phyloP scores from a whole-genome alignment of 2,888 invertebrate genomes.

The Sphaeridia pumilis region DNA sequence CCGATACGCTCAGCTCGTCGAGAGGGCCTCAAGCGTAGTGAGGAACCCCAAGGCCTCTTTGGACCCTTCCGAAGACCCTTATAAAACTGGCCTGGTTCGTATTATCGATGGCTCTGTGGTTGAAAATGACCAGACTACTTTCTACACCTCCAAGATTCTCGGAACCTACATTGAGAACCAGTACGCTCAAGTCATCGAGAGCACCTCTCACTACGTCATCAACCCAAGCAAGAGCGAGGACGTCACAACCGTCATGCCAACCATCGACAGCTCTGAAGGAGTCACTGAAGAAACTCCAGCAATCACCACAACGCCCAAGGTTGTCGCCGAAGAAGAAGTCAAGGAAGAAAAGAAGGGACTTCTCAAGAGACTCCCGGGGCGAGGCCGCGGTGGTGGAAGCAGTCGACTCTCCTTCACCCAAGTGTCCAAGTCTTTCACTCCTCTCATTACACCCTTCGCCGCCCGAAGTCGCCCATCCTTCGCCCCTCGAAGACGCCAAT shows the following conservation, averaged over 20 bases:
- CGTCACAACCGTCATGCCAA: conserved; percentile 40
- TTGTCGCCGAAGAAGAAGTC: conserved; percentile 46
- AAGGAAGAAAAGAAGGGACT: conserved; percentile 47
- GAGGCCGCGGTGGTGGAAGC: conserved; percentile 18
- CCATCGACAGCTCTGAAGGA: conserved; percentile 59
- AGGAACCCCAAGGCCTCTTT: conserved; percentile 48
- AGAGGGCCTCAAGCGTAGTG: conserved; percentile 53
- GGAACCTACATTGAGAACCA: conserved; percentile 60
- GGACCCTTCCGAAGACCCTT: conserved; percentile 38
- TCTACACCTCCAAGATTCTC: conserved; percentile 59
- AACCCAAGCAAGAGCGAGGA: conserved; percentile 40
- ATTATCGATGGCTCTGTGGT: conserved; percentile 58
- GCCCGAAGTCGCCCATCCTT: conserved; percentile 71
- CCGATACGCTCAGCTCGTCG: conserved; percentile 62
- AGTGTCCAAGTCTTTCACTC: conserved; percentile 65
- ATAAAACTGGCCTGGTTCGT: conserved; percentile 57
- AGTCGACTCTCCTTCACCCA: conserved; percentile 56
- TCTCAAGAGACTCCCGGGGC: conserved; percentile 40
- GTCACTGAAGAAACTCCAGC: conserved; percentile 38
- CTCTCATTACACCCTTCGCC: conserved; percentile 72
- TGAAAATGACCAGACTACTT: conserved; percentile 54
- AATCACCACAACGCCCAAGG: conserved; percentile 40
- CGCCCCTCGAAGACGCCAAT: conserved; percentile 60
- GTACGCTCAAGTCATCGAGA: conserved; percentile 66
- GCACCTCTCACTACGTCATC: conserved; percentile 55